Base-by-base conservation (phyloP, 2,797 vertebrate genomes). In the Coccyzus lansbergi region DNA sequence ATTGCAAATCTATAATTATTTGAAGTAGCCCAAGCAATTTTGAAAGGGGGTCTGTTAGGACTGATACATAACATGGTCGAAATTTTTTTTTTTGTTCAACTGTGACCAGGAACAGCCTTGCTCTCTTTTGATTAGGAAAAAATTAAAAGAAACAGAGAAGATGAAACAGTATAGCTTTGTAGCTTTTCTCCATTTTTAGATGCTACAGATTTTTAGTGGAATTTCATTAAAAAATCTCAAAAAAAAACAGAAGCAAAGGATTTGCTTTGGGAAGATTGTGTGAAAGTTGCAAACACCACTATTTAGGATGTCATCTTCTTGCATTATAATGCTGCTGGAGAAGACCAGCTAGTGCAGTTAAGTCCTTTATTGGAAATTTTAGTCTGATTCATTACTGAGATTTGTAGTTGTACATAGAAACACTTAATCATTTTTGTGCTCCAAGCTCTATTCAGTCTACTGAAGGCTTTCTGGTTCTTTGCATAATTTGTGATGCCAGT, bases 361-460 rank as follows among this genome's bases (percentile, higher is more conserved):
- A 93, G 93, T 94, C 93, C 91, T 94, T 95, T 96, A 96, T 89
- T 97, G 96, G 93, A 97, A 96, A 95, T 97, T 97, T 97, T 96
- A 91, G 84, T 96, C 96, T 97, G 94, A 97, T 97, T 98, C 96
- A 97, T 97, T 98, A 97, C 92, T 96, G 95, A 97, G 97, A 96
- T 97, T 96, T 97, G 96, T 97, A 95, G 86, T 95, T 96, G 95
- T 96, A 83, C 95, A 85, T 74, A 97, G 95, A 97, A 97, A 93
- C 93, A 95, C 94, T 97, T 97, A 96, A 97, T 98, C 97, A 97
- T 97, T 97, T 91, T 95, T 96, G 74, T 52, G 80, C 80, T 92
- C 90, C 86, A 87, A 96, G 95, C 90, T 91, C 93, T 95, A 92
- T 87, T 94, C 93, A 97, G 93, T 94, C 88, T 95, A 80, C 93